A percentile compares a stretch with the other conserved stretches of the same genome.
Evolutionary conservation across 2,113 vertebrate species (phyloP).

Genomic region (Equus quagga): DNA sequence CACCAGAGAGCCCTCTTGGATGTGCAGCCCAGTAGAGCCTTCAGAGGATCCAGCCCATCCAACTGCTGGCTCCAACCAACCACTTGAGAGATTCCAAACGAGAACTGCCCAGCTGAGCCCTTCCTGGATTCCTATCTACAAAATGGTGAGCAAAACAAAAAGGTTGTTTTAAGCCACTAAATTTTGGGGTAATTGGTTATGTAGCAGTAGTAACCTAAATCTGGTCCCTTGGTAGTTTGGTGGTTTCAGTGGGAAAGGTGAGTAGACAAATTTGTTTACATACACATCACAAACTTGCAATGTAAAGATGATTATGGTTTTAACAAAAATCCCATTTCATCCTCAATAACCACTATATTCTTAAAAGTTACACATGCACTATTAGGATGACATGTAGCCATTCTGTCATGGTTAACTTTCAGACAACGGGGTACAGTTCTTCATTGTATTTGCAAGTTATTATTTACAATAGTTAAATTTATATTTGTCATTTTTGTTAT

Average conservation of each 20-base stretch:
- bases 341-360: not conserved
- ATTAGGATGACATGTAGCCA: not conserved
- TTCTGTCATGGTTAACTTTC: not conserved
- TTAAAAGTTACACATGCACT: not conserved
- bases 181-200: not conserved
- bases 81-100: not conserved
- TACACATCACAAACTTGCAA: not conserved
- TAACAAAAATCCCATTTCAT: conserved; percentile 7
- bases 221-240: not conserved
- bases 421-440: not conserved
- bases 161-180: not conserved
- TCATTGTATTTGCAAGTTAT: not conserved
- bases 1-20: not conserved
- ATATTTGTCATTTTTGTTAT: not conserved
- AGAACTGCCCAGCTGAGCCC: not conserved
- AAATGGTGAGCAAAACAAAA: conserved; percentile 2
- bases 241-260: conserved; percentile 21
- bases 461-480: not conserved
- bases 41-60: not conserved
- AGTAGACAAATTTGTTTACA: conserved; percentile 1
- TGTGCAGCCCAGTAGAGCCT: not conserved
- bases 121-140: not conserved
- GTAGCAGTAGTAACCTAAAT: not conserved
- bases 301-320: not conserved
- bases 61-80: not conserved